Percentiles rank a stretch among this genome's conserved stretches.
phyloP scores from a whole-genome alignment of 1,140 invertebrate species.

The Calycopis cecrops region DNA sequence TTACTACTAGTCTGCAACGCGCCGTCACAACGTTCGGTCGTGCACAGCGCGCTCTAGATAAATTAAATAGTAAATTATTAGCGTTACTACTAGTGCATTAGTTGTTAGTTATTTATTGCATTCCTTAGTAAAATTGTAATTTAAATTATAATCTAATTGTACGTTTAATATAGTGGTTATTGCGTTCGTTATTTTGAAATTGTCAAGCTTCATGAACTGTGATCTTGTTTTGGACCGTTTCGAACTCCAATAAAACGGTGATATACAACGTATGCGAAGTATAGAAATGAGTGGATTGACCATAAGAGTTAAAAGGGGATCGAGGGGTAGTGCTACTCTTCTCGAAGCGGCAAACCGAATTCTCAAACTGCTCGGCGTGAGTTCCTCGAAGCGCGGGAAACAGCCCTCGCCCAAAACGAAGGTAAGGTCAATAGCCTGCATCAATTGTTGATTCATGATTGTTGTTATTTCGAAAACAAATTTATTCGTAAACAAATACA shows the following conservation, averaged over 20 bases:
- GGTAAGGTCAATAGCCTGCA: slow-evolving; percentile 52
- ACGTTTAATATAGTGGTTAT: slow-evolving; percentile 26
- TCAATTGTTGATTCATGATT: slow-evolving; percentile 12
- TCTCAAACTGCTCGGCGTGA: slow-evolving; percentile 70
- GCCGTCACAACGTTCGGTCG: slow-evolving; percentile 48
- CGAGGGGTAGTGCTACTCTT: slow-evolving; percentile 73
- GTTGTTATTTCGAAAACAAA: too few relatives aligned
- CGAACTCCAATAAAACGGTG: slow-evolving; percentile 55
- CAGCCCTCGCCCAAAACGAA: slow-evolving; percentile 68
- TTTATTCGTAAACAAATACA: too few relatives aligned
- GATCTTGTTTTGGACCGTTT: slow-evolving; percentile 58
- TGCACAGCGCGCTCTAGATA: slow-evolving; percentile 35
- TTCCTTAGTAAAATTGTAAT: slow-evolving; percentile 48
- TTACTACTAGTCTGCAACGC: slow-evolving; percentile 60
- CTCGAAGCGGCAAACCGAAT: slow-evolving; percentile 73
- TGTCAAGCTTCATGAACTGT: slow-evolving; percentile 59
- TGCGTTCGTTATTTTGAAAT: slow-evolving; percentile 25
- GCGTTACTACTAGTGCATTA: slow-evolving; percentile 13
- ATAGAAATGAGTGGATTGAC: slow-evolving; percentile 74
- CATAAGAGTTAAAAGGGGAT: slow-evolving; percentile 73
- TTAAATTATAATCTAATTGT: slow-evolving; percentile 17
- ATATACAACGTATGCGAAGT: slow-evolving; percentile 53
- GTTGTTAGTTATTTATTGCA: slow-evolving; percentile 34
- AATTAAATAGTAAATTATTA: slow-evolving; percentile 32
- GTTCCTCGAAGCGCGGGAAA: slow-evolving; percentile 71